Base-by-base conservation (phyloP, 2,113 vertebrate genomes). In the Hystrix cristata region DNA sequence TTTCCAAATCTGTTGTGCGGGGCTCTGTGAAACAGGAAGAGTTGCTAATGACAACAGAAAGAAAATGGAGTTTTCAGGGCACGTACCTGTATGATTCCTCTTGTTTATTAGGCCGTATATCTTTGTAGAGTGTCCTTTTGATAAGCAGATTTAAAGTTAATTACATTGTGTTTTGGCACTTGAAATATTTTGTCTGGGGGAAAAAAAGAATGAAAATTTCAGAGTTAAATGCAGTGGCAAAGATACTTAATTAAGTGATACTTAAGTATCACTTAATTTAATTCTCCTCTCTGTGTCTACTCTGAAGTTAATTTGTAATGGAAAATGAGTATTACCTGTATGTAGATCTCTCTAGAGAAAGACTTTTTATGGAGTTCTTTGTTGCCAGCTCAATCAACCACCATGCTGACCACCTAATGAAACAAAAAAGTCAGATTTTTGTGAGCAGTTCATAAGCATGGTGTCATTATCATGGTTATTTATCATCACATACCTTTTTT, bases 151-250 rank as follows among this genome's bases (percentile, higher is more conserved):
- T 69, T 29, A 80, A 88, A 48, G 8, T 48, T 82, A 67, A 79
- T 69, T 89, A 18, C 43, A 14, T 71, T 83, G 55, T 89, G 25
- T 71, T 94, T 91, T 80, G 12, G 19, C 43, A 91, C 59, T 59
- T 93, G 51, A 95, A 95, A 84, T 79, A 82, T 90, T 93, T 93
- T 69, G 7, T 3, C 21, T 91, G 25, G 38, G 38, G 31, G 7
- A 7, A 62, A 74, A 74, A 88, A 94, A 57, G 80, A 53, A 79
- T 14, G 31, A 67, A 64, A 5, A 87, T 29, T 87, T 46, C 38
- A 71, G 7, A 18, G 38, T 76, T 86, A 46, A 90, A 43, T 71
- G 10, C 69, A 83, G 51, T 76, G 55, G 21, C 11, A 95, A 67
- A 86, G n/a, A 25, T 16, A 31, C 0, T n/a, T n/a, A n/a, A n/a